A percentile compares a stretch with the other conserved stretches of the same genome.
Conservation (phyloP, 2,113 vertebrate species). For the Corapipo altera region DNA sequence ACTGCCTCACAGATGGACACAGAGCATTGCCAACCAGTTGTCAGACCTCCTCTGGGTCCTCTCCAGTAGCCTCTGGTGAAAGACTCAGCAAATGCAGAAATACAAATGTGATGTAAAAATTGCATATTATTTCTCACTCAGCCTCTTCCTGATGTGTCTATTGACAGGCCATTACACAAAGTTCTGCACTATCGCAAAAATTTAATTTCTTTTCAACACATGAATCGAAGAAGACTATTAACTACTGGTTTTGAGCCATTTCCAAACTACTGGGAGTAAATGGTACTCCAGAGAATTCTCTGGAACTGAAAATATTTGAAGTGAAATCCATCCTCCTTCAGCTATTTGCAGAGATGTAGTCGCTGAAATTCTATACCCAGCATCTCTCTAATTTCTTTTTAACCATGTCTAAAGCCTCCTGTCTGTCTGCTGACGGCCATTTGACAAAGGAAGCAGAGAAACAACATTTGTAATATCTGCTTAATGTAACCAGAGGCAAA, state of each 20-base stretch:
- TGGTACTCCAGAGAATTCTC: constrained; percentile 50
- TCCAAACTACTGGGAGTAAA: constrained; percentile 37
- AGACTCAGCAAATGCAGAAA: background rate
- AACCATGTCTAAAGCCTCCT: constrained; percentile 29
- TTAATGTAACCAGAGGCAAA: constrained; percentile 20
- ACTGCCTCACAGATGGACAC: background rate
- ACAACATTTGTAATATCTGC: constrained; percentile 18
- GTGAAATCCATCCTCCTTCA: constrained; percentile 40
- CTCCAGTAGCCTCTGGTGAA: background rate
- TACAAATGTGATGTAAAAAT: background rate
- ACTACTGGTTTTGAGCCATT: constrained; percentile 10
- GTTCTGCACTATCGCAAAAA: background rate
- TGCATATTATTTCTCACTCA: background rate
- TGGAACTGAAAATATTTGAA: constrained; percentile 61
- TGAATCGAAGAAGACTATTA: constrained; percentile 18
- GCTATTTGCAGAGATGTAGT: constrained; percentile 51
- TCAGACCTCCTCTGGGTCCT: background rate
- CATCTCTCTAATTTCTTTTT: constrained; percentile 62
- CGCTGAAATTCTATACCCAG: constrained; percentile 38
- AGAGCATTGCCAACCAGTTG: background rate
- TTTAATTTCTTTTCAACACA: background rate
- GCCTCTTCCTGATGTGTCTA: background rate
- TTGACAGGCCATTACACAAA: background rate
- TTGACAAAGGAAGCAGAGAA: constrained; percentile 40
- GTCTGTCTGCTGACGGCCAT: constrained; percentile 11